These are phyloP conservation scores for Scolopax mira DNA, from an alignment of 2,113 vertebrate species.

Conservation along the genomic window DNA sequence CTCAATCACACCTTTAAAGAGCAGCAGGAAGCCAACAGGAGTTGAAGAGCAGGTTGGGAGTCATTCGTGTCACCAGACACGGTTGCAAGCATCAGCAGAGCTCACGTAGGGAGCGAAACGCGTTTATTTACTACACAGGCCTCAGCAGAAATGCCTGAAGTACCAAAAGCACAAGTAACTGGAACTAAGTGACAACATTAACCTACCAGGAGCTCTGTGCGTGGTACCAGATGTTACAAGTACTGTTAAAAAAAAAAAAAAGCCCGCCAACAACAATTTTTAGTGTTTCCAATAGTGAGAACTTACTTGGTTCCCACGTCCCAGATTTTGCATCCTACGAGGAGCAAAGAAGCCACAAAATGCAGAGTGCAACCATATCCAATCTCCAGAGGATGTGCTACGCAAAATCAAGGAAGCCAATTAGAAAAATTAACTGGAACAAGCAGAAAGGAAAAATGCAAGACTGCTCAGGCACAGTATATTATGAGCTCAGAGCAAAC, in stretches of 20 bases:
- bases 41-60: neutral
- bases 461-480: neutral
- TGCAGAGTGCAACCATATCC: neutral
- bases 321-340: neutral
- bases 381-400: neutral
- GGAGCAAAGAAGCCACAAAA: neutral
- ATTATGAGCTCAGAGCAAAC: neutral
- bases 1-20: neutral
- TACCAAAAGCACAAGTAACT: neutral
- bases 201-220: neutral
- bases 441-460: neutral
- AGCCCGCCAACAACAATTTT: neutral
- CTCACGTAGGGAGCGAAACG: neutral
- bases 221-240: neutral
- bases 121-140: neutral
- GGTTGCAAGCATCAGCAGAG: neutral
- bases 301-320: neutral
- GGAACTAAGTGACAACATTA: neutral
- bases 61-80: neutral
- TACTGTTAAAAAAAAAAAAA: neutral
- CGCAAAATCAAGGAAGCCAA: neutral
- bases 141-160: neutral
- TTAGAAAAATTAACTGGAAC: neutral
- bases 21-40: neutral
- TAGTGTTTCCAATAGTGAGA: neutral